Conservation (phyloP, 2,888 invertebrate genomes). For the Xanthorhoe designata region DNA sequence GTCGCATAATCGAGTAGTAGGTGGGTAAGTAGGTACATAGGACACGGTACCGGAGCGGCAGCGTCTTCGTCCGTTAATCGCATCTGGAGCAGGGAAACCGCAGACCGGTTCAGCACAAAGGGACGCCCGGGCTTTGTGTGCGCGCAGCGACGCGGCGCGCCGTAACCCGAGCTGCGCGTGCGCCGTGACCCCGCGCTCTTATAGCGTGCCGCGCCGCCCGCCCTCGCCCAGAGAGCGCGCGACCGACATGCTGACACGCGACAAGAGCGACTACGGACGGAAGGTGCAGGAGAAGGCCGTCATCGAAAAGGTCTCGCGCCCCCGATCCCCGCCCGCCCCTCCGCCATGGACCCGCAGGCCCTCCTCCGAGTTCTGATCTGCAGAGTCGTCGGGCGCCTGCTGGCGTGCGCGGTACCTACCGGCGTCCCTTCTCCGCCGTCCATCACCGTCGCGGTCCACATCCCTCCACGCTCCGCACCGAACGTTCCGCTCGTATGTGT, state of each 20-base stretch:
- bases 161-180: constrained; percentile 31
- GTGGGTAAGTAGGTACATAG: no score
- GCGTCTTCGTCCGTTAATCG: neutral
- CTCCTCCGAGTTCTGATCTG: neutral
- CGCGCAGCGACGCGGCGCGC: constrained; percentile 12
- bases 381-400: no score
- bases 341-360: no score
- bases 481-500: constrained; percentile 10
- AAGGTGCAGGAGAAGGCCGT: constrained; percentile 68
- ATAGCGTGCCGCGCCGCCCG: constrained; percentile 23
- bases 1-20: neutral
- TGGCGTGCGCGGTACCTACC: no score
- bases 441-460: neutral
- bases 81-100: constrained; percentile 2
- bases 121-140: constrained; percentile 12
- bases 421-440: no score
- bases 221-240: constrained; percentile 42
- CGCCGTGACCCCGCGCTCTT: constrained; percentile 17
- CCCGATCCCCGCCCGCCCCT: neutral
- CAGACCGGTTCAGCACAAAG: neutral
- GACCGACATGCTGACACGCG: constrained; percentile 53
- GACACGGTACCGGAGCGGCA: no score
- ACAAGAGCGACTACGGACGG: constrained; percentile 61
- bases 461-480: neutral
- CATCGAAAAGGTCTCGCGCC: constrained; percentile 17